A percentile compares a stretch with the other conserved stretches of the same genome.
phyloP scores from a whole-genome alignment of 2,113 vertebrate genomes.

The Triplophysa tibetana region DNA sequence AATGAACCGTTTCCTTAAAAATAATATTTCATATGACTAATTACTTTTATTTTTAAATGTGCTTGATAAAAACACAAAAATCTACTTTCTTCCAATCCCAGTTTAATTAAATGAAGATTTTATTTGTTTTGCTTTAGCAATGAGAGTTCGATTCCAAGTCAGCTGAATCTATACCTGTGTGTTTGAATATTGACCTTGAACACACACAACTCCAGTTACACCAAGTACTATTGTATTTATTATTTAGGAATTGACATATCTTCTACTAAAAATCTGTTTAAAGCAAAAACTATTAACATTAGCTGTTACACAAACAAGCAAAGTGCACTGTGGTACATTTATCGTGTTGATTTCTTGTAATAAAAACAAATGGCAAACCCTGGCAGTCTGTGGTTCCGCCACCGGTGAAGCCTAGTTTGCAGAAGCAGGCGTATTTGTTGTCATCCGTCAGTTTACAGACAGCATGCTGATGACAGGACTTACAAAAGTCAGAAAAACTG shows the following conservation, averaged over 20 bases:
- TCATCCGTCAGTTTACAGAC: constrained; percentile 58
- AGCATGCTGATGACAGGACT: constrained; percentile 66
- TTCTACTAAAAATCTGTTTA: neutral
- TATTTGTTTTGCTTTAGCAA: too few species aligned
- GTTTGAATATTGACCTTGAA: neutral
- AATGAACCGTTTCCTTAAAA: too few species aligned
- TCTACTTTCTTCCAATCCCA: too few species aligned
- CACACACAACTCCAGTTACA: neutral
- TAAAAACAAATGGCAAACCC: constrained; percentile 62
- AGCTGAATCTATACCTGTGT: neutral
- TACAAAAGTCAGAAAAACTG: constrained; percentile 66
- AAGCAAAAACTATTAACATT: too few species aligned
- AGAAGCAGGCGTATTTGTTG: constrained; percentile 64
- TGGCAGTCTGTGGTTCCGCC: constrained; percentile 66
- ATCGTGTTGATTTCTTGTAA: neutral
- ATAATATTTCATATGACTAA: too few species aligned
- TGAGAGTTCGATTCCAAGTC: neutral
- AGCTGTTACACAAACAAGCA: neutral
- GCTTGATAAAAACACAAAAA: too few species aligned
- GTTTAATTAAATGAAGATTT: too few species aligned
- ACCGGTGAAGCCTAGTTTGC: constrained; percentile 71
- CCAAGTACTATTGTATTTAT: neutral
- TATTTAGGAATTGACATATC: neutral
- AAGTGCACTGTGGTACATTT: neutral
- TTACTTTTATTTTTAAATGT: too few species aligned